phyloP scores from a whole-genome alignment of 2,888 invertebrate species.

The Epistrophe eligans region DNA sequence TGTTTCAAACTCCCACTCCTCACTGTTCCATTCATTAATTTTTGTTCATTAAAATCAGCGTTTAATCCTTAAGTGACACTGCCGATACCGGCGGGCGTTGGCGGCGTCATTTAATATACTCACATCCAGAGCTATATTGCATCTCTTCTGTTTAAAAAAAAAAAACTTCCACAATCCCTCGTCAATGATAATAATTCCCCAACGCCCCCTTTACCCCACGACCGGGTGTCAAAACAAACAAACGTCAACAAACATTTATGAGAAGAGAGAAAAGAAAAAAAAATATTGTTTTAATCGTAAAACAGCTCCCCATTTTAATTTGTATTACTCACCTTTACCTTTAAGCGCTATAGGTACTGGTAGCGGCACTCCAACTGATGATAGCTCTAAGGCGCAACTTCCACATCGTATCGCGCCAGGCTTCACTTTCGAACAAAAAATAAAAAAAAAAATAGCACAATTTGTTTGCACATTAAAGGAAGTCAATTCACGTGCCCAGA shows the following conservation, averaged over 20 bases:
- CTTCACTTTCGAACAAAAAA: conserved; percentile 27
- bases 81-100: conserved; percentile 12
- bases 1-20: conserved; percentile 24
- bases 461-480: conserved; percentile 71
- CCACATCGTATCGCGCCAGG: conserved; percentile 38
- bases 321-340: conserved; percentile 59
- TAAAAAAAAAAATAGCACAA: conserved; percentile 34
- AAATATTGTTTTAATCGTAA: conserved; percentile 41
- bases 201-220: neutral
- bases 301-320: conserved; percentile 58
- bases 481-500: conserved; percentile 72
- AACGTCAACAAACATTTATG: conserved; percentile 23
- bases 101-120: conserved; percentile 48
- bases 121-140: conserved; percentile 9
- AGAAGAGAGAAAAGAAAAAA: neutral
- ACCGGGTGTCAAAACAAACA: conserved; percentile 42
- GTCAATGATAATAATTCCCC: conserved; percentile 27
- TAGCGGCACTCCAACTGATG: conserved; percentile 53
- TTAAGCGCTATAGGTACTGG: neutral
- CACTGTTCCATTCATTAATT: conserved; percentile 26
- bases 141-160: conserved; percentile 28
- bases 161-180: conserved; percentile 38
- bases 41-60: neutral
- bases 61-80: conserved; percentile 48
- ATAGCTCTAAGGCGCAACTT: conserved; percentile 51